Evolutionary conservation across 2,113 vertebrate genomes (phyloP).

Genomic region (Calidris pugnax): DNA sequence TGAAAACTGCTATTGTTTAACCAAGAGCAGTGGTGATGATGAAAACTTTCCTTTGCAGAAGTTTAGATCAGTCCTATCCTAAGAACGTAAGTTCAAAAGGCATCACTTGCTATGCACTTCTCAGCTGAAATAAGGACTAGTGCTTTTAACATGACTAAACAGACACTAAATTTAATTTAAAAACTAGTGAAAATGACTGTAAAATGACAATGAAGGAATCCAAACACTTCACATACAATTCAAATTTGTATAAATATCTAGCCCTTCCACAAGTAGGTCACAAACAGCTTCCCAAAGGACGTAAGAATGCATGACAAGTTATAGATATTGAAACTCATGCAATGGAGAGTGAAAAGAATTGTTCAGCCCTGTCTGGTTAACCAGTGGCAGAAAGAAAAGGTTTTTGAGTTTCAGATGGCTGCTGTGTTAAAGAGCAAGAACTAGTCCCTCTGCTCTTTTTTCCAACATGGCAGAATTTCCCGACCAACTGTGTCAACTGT

Average conservation of each 20-base stretch:
- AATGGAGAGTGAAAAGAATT: not conserved
- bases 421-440: not conserved
- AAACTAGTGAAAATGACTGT: not conserved
- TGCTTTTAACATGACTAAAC: not conserved
- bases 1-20: not conserved
- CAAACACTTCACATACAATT: not conserved
- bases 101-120: not conserved
- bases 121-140: not conserved
- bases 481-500: not conserved
- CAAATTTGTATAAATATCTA: not conserved
- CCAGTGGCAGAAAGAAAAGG: not conserved
- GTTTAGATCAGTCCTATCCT: not conserved
- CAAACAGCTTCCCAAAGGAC: not conserved
- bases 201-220: not conserved
- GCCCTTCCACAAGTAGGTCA: not conserved
- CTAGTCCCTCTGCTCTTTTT: not conserved
- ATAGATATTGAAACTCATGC: not conserved
- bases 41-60: not conserved
- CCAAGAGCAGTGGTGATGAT: not conserved
- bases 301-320: not conserved
- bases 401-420: not conserved
- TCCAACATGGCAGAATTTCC: not conserved
- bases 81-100: not conserved
- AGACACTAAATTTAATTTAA: not conserved
- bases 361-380: accelerated